A percentile compares a stretch with the other conserved stretches of the same genome.
phyloP scores from a whole-genome alignment of 2,888 invertebrate genomes.

The Corbicula japonica region DNA sequence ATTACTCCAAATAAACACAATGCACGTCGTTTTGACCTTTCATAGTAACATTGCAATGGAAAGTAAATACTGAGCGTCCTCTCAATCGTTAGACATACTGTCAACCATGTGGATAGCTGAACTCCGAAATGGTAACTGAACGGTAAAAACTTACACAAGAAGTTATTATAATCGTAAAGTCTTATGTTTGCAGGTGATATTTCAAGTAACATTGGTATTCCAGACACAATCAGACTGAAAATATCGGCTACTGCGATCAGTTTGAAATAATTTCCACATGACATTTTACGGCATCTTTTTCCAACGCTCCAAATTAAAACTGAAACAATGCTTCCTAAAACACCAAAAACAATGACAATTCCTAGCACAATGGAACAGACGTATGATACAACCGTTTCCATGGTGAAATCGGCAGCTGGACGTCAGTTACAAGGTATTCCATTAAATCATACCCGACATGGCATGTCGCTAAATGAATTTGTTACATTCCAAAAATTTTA shows the following conservation, averaged over 20 bases:
- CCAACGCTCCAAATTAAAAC: background rate
- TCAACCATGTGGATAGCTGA: conserved; percentile 5
- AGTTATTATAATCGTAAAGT: background rate
- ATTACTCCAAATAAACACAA: background rate
- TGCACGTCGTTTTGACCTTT: background rate
- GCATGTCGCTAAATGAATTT: too few species aligned
- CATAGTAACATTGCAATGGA: conserved; percentile 1
- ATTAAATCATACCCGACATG: too few species aligned
- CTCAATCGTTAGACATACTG: background rate
- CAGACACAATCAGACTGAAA: conserved; percentile 6
- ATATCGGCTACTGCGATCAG: background rate
- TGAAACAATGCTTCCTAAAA: conserved; percentile 3
- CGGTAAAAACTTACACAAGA: conserved; percentile 6
- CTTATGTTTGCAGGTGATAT: background rate
- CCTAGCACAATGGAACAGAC: too few species aligned
- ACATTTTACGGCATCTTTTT: background rate
- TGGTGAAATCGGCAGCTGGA: too few species aligned
- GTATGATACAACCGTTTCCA: too few species aligned
- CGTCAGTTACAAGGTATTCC: too few species aligned
- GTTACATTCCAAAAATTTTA: too few species aligned
- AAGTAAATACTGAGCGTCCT: background rate
- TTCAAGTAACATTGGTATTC: background rate
- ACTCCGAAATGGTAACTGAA: background rate
- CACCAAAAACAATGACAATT: background rate
- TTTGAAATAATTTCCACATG: background rate